Conservation (phyloP, 2,888 invertebrate genomes). For the Harpagoxenus sublaevis region DNA sequence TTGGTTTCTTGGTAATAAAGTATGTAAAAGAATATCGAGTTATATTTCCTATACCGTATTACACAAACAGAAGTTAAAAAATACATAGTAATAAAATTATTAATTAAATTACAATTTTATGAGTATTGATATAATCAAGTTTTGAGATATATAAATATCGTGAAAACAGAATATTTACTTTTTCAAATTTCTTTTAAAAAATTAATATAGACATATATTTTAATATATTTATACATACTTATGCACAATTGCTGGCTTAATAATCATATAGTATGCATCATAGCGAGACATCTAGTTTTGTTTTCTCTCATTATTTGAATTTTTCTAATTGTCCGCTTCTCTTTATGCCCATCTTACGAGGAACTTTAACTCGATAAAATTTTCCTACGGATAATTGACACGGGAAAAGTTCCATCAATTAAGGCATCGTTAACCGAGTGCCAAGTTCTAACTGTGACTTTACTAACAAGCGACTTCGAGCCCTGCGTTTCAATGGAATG, state of each 20-base stretch:
- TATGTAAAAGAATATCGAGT: constrained; percentile 3
- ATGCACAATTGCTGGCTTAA: neutral
- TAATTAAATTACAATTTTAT: constrained; percentile 15
- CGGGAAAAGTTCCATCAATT: constrained; percentile 34
- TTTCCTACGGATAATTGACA: constrained; percentile 37
- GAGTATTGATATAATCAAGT: constrained; percentile 2
- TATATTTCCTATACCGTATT: neutral
- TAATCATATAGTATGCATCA: neutral
- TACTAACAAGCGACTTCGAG: constrained; percentile 19
- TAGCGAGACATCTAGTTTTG: neutral
- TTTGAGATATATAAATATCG: neutral
- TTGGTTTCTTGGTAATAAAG: neutral
- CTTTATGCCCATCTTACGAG: constrained; percentile 1
- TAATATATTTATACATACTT: neutral
- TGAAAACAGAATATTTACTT: neutral
- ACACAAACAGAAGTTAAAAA: neutral
- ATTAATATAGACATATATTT: neutral
- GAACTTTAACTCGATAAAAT: constrained; percentile 25
- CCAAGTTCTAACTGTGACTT: constrained; percentile 35
- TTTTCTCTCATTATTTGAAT: neutral
- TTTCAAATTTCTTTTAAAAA: neutral
- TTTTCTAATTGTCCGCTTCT: constrained; percentile 3
- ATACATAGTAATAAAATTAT: constrained; percentile 17
- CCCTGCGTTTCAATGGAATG: constrained; percentile 36
- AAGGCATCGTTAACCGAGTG: constrained; percentile 33